Conservation (phyloP, 2,888 invertebrate species). For the Rotaria sp. region DNA sequence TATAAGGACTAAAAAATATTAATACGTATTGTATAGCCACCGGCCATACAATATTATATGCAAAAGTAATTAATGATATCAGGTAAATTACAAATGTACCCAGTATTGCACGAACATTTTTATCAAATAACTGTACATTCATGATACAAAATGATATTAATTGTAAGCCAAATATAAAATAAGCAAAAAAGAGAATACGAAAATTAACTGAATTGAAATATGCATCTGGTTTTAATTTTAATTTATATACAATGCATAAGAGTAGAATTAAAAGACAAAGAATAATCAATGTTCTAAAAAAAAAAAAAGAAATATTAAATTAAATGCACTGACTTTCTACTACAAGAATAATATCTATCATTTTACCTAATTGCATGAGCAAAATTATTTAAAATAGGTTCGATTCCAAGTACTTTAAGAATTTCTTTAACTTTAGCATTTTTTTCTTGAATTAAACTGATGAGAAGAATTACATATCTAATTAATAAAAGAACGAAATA, state of each 20-base stretch:
- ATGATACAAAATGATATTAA: background rate
- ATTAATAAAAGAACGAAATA: background rate
- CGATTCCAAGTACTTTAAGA: background rate
- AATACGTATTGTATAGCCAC: background rate
- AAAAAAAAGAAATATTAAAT: background rate
- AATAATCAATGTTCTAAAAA: background rate
- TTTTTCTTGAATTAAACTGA: background rate
- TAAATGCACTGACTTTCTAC: no score
- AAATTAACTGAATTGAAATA: background rate
- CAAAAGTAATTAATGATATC: background rate
- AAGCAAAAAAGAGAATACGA: background rate
- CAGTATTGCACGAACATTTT: background rate
- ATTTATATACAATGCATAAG: background rate
- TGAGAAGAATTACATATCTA: background rate
- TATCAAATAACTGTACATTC: background rate
- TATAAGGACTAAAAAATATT: background rate
- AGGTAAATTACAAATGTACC: background rate
- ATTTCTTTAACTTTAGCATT: background rate
- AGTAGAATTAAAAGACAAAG: background rate
- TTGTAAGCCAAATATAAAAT: background rate
- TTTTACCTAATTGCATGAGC: background rate
- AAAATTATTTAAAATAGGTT: background rate
- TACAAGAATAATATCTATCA: no score
- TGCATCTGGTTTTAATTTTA: background rate
- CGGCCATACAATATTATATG: background rate